Base-by-base conservation (phyloP, 2,113 vertebrate genomes). In the Myxocyprinus asiaticus region DNA sequence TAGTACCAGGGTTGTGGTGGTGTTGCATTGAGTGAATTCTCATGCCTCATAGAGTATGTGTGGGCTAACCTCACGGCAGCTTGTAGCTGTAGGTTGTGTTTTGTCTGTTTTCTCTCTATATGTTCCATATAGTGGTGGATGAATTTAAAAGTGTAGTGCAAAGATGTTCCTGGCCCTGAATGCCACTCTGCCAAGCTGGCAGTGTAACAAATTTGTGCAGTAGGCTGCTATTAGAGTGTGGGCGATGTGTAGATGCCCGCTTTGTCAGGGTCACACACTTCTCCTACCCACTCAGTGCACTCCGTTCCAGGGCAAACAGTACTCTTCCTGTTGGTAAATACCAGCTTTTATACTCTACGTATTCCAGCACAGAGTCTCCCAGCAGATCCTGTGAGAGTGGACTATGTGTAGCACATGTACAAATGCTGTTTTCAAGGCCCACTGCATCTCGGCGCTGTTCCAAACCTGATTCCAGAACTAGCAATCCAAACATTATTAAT, bases 201-300 rank as follows among this genome's bases (percentile, higher is more conserved):
- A 81, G 64, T n/a, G 12, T 72, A 67, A 83, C 81, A 67, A 63
- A 85, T 77, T 71, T 79, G 69, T 81, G 78, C 76, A 64, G 78
- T 63, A 76, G 81, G 76, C 79, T 83, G 78, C 66, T 84, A 80
- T 81, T 81, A 70, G 69, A 80, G 75, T 58, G 85, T 76, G 78
- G 83, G 81, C 76, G 76, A 77, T 67, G 66, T 82, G 81, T 65
- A 81, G 81, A 76, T 81, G 67, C 79, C 84, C 68, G 84, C 81
- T 80, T 81, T 82, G 85, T 79, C 81, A 78, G 84, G 84, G 84
- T 85, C 81, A 85, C 78, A 79, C 67, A 64, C 78, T 83, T 76
- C 81, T 83, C 76, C 83, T 77, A 79, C 85, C 79, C 78, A 79
- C 83, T 81, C 71, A 81, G 70, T 71, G 76, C 79, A 77, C 79